These are phyloP conservation scores for Seriola quinqueradiata DNA, from an alignment of 2,113 vertebrate genomes.

Conservation along the genomic window DNA sequence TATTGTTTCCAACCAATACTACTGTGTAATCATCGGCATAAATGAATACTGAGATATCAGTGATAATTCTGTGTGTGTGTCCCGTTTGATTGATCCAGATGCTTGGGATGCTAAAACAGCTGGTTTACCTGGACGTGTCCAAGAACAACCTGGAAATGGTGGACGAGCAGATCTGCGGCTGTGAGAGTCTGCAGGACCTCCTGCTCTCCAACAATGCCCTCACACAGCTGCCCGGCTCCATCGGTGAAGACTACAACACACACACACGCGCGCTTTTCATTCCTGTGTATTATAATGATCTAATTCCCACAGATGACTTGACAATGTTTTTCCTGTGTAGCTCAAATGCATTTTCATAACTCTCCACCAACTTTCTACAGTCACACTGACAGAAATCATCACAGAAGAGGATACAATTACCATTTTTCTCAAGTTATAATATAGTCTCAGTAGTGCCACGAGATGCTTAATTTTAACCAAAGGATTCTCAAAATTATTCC, in stretches of 20 bases:
- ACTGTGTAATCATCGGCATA: not conserved
- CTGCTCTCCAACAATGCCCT: conserved; percentile 96
- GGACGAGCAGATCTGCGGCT: conserved; percentile 95
- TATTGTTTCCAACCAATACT: not conserved
- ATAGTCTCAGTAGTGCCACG: not conserved
- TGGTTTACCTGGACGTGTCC: conserved; percentile 95
- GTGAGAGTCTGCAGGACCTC: conserved; percentile 95
- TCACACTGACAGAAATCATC: not conserved
- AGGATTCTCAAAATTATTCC: not conserved
- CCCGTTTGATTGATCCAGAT: conserved; percentile 80
- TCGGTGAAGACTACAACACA: conserved; percentile 84
- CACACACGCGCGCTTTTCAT: not conserved
- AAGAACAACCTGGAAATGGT: conserved; percentile 98
- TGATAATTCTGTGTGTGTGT: not conserved
- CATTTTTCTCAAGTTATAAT: not conserved
- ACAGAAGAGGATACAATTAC: too few relatives aligned
- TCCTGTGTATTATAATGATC: not conserved
- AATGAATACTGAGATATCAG: not conserved
- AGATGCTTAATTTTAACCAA: not conserved
- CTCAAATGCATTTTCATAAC: conserved; percentile 4
- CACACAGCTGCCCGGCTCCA: conserved; percentile 93
- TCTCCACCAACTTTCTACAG: not conserved
- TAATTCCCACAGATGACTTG: not conserved
- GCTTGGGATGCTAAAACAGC: conserved; percentile 93
- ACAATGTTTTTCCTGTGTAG: not conserved